Conservation (phyloP, 2,888 invertebrate species). For the Synanthedon myopaeformis region DNA sequence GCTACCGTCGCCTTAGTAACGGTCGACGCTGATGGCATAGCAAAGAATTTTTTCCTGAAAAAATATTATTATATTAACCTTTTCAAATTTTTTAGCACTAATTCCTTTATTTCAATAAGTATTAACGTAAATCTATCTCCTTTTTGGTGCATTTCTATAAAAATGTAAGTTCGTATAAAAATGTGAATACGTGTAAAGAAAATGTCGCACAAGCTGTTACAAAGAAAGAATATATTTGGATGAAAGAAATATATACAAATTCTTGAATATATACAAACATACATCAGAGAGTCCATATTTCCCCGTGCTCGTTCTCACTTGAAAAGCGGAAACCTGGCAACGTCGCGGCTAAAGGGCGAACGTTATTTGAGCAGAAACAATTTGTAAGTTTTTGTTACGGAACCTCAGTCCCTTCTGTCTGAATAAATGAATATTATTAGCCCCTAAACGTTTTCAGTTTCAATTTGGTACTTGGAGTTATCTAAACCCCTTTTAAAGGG, state of each 20-base stretch:
- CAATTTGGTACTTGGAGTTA: slow-evolving; percentile 1
- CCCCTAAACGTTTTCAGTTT: neutral
- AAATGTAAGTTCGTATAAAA: no score
- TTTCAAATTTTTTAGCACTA: no score
- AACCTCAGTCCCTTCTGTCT: slow-evolving; percentile 25
- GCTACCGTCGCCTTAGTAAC: neutral
- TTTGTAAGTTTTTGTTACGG: slow-evolving; percentile 41
- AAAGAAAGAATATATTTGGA: no score
- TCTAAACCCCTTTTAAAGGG: slow-evolving; percentile 20
- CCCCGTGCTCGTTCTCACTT: neutral
- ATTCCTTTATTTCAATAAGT: no score
- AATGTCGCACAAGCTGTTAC: no score
- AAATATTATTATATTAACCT: no score
- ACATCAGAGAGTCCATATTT: neutral
- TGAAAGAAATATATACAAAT: no score
- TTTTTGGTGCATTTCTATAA: no score
- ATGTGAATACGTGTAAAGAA: no score
- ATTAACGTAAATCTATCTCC: no score
- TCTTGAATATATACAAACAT: neutral
- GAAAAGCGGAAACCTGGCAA: neutral
- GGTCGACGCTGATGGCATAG: no score
- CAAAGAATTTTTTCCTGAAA: no score
- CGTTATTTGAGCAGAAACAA: slow-evolving; percentile 39
- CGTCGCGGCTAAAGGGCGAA: slow-evolving; percentile 26
- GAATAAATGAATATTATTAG: slow-evolving; percentile 41